phyloP scores from a whole-genome alignment of 2,113 vertebrate genomes.

The Mandrillus leucophaeus region DNA sequence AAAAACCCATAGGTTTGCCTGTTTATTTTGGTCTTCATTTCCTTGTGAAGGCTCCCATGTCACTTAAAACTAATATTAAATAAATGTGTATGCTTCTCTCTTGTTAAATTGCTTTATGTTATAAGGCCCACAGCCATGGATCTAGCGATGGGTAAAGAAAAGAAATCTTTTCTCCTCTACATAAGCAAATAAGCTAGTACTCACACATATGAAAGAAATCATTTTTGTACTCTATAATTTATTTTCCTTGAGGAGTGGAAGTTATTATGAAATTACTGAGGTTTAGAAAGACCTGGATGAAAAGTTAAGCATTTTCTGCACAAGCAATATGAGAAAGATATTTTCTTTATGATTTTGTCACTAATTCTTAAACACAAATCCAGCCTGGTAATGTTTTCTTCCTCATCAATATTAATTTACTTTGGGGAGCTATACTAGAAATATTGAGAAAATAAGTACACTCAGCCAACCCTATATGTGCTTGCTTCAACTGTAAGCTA shows the following conservation, averaged over 20 bases:
- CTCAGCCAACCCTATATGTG: neutral
- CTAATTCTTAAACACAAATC: neutral
- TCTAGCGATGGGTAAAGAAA: neutral
- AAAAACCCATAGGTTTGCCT: neutral
- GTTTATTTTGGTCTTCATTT: neutral
- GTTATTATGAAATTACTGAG: neutral
- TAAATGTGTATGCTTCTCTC: neutral
- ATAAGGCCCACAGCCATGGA: neutral
- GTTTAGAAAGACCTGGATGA: neutral
- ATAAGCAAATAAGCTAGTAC: neutral
- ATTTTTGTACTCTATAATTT: neutral
- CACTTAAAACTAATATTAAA: neutral
- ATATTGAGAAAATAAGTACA: neutral
- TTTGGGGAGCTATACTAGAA: neutral
- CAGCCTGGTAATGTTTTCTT: neutral
- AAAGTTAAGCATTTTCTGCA: neutral
- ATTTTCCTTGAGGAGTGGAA: neutral
- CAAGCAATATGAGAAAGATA: neutral
- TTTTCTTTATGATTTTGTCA: constrained; percentile 3
- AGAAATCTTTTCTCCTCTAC: neutral
- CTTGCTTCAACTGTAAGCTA: neutral
- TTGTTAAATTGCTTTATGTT: neutral
- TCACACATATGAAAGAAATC: neutral
- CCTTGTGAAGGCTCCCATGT: neutral
- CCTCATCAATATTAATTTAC: constrained; percentile 39